These are phyloP conservation scores for Montipora foliosa DNA, from an alignment of 64 coral and sea anemone genomes.

Conservation along the genomic window DNA sequence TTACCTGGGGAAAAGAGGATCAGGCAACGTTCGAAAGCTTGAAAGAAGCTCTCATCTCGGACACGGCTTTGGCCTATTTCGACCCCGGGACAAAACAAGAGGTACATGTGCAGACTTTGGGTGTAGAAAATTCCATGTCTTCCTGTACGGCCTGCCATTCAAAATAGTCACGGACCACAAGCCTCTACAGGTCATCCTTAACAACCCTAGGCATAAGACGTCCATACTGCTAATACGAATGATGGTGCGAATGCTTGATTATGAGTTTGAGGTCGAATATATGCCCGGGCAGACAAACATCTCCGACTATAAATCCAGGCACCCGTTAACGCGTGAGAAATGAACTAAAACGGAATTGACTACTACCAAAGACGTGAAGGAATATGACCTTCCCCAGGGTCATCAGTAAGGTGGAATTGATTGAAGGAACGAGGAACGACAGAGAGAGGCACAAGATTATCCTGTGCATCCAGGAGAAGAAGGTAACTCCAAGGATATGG, in stretches of 20 bases:
- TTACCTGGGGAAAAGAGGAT: conserved; percentile 4
- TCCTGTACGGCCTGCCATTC: conserved; percentile 12
- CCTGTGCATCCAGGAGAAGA: not conserved
- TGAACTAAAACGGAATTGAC: conserved; percentile 28
- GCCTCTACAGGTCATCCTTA: conserved; percentile 13
- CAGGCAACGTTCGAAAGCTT: conserved; percentile 7
- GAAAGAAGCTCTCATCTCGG: not conserved
- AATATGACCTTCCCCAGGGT: not conserved
- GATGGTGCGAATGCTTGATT: conserved; percentile 17
- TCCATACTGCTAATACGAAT: conserved; percentile 18
- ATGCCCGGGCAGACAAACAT: conserved; percentile 42
- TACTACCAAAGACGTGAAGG: conserved; percentile 14
- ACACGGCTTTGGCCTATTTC: conserved; percentile 16
- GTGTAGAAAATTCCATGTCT: conserved; percentile 43
- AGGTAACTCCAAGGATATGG: not conserved
- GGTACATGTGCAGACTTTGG: conserved; percentile 22
- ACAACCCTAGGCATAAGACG: conserved; percentile 33
- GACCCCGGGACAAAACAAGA: conserved; percentile 26
- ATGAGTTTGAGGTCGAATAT: conserved; percentile 35
- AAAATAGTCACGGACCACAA: not conserved
- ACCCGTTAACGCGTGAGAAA: not conserved
- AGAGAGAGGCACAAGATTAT: not conserved
- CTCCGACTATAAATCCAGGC: conserved; percentile 37
- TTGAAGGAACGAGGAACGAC: not conserved
- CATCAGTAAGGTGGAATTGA: conserved; percentile 14